A percentile compares a stretch with the other conserved stretches of the same genome.
Evolutionary conservation across 2,888 invertebrate species (phyloP).

Genomic region (Eumerus sabulonum): DNA sequence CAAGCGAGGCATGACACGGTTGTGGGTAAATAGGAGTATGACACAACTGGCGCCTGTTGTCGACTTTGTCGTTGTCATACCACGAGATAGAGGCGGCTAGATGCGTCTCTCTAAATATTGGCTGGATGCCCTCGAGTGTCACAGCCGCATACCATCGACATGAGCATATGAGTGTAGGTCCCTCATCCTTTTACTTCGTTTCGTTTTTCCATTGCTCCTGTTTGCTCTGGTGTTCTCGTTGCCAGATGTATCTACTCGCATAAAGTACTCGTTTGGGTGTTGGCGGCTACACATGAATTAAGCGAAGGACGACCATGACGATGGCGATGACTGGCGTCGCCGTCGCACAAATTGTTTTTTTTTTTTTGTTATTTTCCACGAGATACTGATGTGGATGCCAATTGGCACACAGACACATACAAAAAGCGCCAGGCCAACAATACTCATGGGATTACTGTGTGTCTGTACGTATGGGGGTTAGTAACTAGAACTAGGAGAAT

Average conservation of each 20-base stretch:
- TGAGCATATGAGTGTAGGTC: constrained; percentile 48
- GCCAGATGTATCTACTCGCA: constrained; percentile 53
- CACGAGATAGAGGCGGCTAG: constrained; percentile 18
- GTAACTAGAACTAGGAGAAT: constrained; percentile 33
- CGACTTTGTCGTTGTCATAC: constrained; percentile 57
- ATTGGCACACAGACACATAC: constrained; percentile 61
- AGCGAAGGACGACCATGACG: constrained; percentile 59
- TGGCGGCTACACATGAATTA: constrained; percentile 65
- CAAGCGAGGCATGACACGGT: constrained; percentile 51
- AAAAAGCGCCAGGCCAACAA: not conserved
- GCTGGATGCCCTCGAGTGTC: constrained; percentile 68
- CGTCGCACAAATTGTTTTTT: constrained; percentile 53
- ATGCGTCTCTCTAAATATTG: constrained; percentile 66
- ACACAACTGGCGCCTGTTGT: constrained; percentile 69
- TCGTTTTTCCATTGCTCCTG: constrained; percentile 30
- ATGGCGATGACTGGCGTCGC: not conserved
- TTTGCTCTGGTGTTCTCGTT: constrained; percentile 12
- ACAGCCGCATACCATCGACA: constrained; percentile 64
- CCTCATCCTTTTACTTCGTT: constrained; percentile 47
- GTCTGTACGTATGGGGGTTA: no score
- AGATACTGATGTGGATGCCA: constrained; percentile 52
- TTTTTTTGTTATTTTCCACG: constrained; percentile 6
- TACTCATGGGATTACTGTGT: constrained; percentile 49
- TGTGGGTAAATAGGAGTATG: constrained; percentile 62
- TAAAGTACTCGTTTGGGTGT: constrained; percentile 41